A percentile compares a stretch with the other conserved stretches of the same genome.
Evolutionary conservation across 2,888 invertebrate genomes (phyloP).

Genomic region (Mythimna albipuncta): DNA sequence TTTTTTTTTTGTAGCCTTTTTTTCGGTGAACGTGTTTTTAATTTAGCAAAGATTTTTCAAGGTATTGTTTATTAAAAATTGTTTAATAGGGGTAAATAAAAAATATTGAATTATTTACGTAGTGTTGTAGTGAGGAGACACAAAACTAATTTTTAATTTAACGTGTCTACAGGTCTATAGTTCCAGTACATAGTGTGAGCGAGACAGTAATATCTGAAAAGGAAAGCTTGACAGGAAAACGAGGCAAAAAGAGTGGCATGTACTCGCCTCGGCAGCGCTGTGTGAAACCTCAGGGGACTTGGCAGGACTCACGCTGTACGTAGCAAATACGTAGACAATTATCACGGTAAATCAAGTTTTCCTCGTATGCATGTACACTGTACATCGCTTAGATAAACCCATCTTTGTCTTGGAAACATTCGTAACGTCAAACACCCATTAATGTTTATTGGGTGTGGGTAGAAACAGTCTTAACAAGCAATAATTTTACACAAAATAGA

Average conservation of each 20-base stretch:
- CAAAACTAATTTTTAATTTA: constrained; percentile 26
- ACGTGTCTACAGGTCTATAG: constrained; percentile 37
- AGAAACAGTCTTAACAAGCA: constrained; percentile 16
- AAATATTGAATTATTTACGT: background rate
- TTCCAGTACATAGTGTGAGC: constrained; percentile 55
- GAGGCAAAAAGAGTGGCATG: constrained; percentile 82
- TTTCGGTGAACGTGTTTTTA: constrained; percentile 1
- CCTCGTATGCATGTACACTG: constrained; percentile 34
- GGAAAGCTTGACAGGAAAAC: constrained; percentile 84
- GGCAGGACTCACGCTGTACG: constrained; percentile 64
- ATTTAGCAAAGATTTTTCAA: background rate
- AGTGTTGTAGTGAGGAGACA: background rate
- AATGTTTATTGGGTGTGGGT: constrained; percentile 12
- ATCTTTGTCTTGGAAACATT: constrained; percentile 3
- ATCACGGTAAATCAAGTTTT: constrained; percentile 57
- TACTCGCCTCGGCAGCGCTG: constrained; percentile 74
- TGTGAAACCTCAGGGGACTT: constrained; percentile 74
- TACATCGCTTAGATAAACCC: constrained; percentile 4
- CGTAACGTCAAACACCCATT: constrained; percentile 10
- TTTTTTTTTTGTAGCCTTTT: constrained; percentile 8
- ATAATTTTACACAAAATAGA: constrained; percentile 21
- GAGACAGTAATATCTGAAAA: constrained; percentile 79
- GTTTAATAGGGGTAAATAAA: background rate
- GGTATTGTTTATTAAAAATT: background rate
- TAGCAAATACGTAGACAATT: constrained; percentile 65